Conservation (phyloP, 2,113 vertebrate species). For the Ptychochromis oligacanthus region DNA sequence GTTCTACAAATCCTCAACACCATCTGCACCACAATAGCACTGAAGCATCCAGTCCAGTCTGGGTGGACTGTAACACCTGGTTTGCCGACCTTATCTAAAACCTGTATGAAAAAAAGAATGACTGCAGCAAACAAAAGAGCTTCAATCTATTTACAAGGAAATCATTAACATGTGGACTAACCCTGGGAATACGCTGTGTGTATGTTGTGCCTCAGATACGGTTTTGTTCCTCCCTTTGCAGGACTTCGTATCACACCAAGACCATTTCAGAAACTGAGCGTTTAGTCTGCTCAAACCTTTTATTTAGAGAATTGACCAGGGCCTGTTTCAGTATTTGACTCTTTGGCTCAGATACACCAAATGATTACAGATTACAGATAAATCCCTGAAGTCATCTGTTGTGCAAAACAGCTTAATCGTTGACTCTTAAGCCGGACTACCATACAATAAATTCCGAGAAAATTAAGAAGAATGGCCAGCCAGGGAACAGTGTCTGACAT, state of each 20-base stretch:
- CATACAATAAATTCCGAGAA: background rate
- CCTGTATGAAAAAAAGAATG: background rate
- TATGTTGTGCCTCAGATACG: no score
- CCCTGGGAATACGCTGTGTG: background rate
- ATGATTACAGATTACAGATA: background rate
- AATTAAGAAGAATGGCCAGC: background rate
- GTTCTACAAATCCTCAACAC: no score
- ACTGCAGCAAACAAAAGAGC: background rate
- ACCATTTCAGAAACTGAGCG: background rate
- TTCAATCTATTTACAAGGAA: background rate
- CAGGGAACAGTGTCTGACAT: background rate
- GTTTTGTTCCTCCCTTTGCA: background rate
- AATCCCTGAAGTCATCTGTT: background rate
- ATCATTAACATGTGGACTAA: background rate
- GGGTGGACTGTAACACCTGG: no score
- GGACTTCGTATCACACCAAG: background rate
- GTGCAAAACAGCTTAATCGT: background rate
- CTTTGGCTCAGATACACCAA: background rate
- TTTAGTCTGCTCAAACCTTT: background rate
- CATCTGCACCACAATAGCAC: background rate
- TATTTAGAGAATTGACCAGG: background rate
- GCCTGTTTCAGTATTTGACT: slow-evolving; percentile 1
- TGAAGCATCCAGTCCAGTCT: background rate
- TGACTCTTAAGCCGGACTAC: background rate
- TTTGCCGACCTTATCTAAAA: background rate